Conservation (phyloP, 2,113 vertebrate species). For the Excalfactoria chinensis region DNA sequence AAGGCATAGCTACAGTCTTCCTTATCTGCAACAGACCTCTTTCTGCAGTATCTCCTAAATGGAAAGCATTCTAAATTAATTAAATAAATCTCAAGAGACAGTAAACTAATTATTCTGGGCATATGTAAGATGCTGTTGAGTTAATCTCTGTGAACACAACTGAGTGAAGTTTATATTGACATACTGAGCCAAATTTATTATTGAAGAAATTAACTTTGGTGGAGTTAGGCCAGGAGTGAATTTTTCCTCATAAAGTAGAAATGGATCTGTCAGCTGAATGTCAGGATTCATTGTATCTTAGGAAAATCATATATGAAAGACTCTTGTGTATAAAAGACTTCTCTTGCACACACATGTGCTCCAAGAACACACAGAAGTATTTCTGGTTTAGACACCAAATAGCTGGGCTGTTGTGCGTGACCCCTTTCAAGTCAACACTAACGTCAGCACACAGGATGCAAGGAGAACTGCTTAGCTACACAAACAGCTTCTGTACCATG, state of each 20-base stretch:
- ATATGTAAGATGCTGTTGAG: conserved; percentile 41
- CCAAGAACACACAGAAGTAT: neutral
- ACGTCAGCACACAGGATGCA: neutral
- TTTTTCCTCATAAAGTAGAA: conserved; percentile 36
- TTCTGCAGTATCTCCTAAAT: conserved; percentile 45
- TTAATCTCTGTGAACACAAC: conserved; percentile 64
- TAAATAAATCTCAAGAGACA: conserved; percentile 49
- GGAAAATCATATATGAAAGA: neutral
- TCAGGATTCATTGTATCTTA: conserved; percentile 1
- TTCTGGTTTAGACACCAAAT: neutral
- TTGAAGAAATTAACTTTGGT: conserved; percentile 38
- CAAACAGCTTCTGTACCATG: neutral
- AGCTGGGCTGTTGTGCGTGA: neutral
- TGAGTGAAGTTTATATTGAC: conserved; percentile 48
- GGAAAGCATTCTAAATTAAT: conserved; percentile 62
- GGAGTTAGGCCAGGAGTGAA: conserved; percentile 18
- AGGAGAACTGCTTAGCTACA: neutral
- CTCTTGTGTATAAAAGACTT: neutral
- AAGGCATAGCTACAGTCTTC: neutral
- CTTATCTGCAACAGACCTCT: conserved; percentile 40
- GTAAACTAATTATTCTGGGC: conserved; percentile 65
- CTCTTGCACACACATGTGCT: neutral
- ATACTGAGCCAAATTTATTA: conserved; percentile 59
- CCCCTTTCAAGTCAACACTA: neutral
- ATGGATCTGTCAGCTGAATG: neutral